Evolutionary conservation across 2,888 invertebrate species (phyloP), one percentile per base, ranked within the genome.

Genomic region (Pardosa pseudoannulata): DNA sequence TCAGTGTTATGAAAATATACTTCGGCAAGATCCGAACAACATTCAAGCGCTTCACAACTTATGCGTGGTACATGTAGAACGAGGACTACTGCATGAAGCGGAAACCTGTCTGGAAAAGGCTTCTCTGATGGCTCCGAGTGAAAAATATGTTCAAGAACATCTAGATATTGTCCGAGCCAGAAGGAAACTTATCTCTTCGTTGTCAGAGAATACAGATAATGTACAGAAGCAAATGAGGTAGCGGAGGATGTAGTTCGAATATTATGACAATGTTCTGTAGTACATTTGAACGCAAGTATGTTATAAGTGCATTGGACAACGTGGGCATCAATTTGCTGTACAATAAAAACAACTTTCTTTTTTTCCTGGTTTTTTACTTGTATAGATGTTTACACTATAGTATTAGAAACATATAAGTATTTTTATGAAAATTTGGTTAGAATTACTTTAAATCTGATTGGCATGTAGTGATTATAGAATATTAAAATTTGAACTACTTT

Each of bases 41-140:
- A 96, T 97, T 88, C 98, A 98, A 92, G 98, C 97, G 0, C 93
- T 96, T 62, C 98, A 98, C 93, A 98, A 98, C 92, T 93, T 98
- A 28, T 98, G 98, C 92, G 98, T 98, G 9, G 98, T 98, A 0
- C 96, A 96, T 89, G 98, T 98, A 5, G 98, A 98, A 92, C 94
- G 96, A 46, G 97, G 97, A 9, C 95, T 96, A 90, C 93, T 98
- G 32, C 93, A 94, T 16, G 93, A 94, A 76, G 98, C 98, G 0
- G 96, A 96, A 89, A 93, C 94, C 72, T 98, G 98, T 91, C 93
- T 98, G 28, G 93, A 95, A 73, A 94, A 95, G 71, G 97, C 97
- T 0, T 90, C 90, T 9, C 72, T 89, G 7, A 93, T 98, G 36
- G 97, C 97, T 0, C 98, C 98, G 0, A 93, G 94, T 86, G 98